A percentile compares a stretch with the other conserved stretches of the same genome.
Conservation (phyloP, 2,797 vertebrate genomes). For the Trachurus trachurus region DNA sequence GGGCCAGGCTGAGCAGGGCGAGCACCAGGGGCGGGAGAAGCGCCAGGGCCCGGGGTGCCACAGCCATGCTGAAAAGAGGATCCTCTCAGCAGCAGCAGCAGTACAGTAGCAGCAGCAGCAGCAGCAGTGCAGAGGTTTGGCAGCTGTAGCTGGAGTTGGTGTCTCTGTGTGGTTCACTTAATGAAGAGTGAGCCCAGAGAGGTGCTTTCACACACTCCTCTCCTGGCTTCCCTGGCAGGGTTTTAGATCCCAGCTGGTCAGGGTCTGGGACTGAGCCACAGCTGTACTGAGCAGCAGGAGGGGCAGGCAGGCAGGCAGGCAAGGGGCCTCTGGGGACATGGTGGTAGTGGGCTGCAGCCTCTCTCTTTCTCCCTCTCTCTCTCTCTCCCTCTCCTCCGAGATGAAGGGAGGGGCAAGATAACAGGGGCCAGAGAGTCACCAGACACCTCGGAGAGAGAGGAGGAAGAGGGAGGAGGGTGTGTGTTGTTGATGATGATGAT, state of each 20-base stretch:
- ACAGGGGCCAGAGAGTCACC: slow-evolving; percentile 80
- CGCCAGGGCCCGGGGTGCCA: slow-evolving; percentile 57
- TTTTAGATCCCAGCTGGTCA: slow-evolving; percentile 76
- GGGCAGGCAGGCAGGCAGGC: slow-evolving; percentile 67
- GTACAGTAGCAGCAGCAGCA: slow-evolving; percentile 9
- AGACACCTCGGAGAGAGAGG: slow-evolving; percentile 79
- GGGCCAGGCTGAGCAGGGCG: slow-evolving; percentile 67
- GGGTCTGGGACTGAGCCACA: slow-evolving; percentile 81
- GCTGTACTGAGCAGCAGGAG: slow-evolving; percentile 84
- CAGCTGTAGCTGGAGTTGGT: slow-evolving; percentile 39
- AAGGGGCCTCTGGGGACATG: slow-evolving; percentile 84
- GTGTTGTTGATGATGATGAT: slow-evolving; percentile 52
- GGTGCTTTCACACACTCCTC: slow-evolving; percentile 60
- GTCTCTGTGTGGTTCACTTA: slow-evolving; percentile 52
- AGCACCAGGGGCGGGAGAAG: slow-evolving; percentile 65
- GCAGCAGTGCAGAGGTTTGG: slow-evolving; percentile 27
- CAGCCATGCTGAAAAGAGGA: slow-evolving; percentile 70
- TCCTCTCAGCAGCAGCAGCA: slow-evolving; percentile 50
- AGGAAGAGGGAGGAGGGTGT: slow-evolving; percentile 42
- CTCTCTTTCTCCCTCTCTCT: slow-evolving; percentile 77
- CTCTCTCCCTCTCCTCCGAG: slow-evolving; percentile 72
- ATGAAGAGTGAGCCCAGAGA: slow-evolving; percentile 45
- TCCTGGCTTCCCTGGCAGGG: slow-evolving; percentile 58
- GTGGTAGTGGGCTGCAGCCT: slow-evolving; percentile 82
- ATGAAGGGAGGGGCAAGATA: slow-evolving; percentile 84